Conservation (phyloP, 2,888 invertebrate species). For the Pedicia rivosa region DNA sequence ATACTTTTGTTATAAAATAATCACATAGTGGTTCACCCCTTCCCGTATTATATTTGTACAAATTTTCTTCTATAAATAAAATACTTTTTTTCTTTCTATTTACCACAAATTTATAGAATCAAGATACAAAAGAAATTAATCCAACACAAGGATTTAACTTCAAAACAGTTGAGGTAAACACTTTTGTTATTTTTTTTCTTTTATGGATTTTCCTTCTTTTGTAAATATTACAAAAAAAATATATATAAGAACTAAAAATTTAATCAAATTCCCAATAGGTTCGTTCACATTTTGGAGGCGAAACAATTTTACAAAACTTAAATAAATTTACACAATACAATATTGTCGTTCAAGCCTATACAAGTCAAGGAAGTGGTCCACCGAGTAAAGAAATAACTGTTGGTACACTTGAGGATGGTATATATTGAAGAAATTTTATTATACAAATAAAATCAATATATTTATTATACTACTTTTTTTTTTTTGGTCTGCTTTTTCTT, state of each 20-base stretch:
- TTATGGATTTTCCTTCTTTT: neutral
- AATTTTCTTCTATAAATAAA: no score
- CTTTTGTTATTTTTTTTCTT: no score
- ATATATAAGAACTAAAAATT: no score
- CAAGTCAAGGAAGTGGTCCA: constrained; percentile 73
- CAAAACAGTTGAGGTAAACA: constrained; percentile 62
- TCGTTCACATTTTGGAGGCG: constrained; percentile 53
- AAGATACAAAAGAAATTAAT: constrained; percentile 30
- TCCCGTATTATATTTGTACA: no score
- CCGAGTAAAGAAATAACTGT: constrained; percentile 64
- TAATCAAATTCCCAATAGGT: no score
- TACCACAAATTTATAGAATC: constrained; percentile 9
- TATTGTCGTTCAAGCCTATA: constrained; percentile 74
- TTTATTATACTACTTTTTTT: neutral
- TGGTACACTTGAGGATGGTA: constrained; percentile 71
- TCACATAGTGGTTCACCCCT: no score
- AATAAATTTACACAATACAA: constrained; percentile 67
- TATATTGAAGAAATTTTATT: constrained; percentile 2
- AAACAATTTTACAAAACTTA: constrained; percentile 50
- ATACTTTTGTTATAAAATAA: no score
- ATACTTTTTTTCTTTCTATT: neutral
- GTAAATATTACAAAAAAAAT: no score
- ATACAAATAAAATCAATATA: neutral
- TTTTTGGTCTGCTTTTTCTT: constrained; percentile 13
- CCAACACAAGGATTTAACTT: constrained; percentile 48